These are phyloP conservation scores for Hoplostethus mediterraneus DNA, from an alignment of 2,797 vertebrate species.

Conservation along the genomic window DNA sequence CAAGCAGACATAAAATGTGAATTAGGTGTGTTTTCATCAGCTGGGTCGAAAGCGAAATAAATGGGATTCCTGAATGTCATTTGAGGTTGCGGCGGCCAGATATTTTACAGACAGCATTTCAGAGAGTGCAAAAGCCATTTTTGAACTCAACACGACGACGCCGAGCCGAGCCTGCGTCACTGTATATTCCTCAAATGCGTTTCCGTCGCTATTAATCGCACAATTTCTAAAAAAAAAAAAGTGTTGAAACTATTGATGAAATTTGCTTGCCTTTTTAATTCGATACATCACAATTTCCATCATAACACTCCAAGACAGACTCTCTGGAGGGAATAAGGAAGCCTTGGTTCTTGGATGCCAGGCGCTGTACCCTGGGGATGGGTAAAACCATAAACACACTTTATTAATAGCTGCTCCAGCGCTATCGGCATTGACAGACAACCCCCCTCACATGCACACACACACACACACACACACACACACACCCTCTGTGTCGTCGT, in stretches of 20 bases:
- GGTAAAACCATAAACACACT: constrained; percentile 73
- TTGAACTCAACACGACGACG: background rate
- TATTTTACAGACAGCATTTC: background rate
- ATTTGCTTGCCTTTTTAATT: background rate
- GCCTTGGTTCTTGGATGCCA: constrained; percentile 15
- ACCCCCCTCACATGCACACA: background rate
- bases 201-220: constrained; percentile 22
- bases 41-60: background rate
- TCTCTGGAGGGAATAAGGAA: constrained; percentile 14
- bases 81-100: background rate
- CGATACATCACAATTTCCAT: background rate
- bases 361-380: constrained; percentile 31
- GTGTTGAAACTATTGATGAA: background rate
- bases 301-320: background rate
- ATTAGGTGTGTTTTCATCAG: constrained; percentile 12
- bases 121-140: constrained; percentile 17
- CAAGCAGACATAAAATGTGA: constrained; percentile 19
- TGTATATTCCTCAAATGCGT: constrained; percentile 19
- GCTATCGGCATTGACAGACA: constrained; percentile 67
- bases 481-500: constrained; percentile 35
- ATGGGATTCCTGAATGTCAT: background rate
- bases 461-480: too few species aligned
- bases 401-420: constrained; percentile 78
- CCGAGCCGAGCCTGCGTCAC: background rate
- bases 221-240: constrained; percentile 2